These are phyloP conservation scores for Patiria pectinifera DNA, from an alignment of 53 echinoderm and acorn worm species.

Conservation along the genomic window DNA sequence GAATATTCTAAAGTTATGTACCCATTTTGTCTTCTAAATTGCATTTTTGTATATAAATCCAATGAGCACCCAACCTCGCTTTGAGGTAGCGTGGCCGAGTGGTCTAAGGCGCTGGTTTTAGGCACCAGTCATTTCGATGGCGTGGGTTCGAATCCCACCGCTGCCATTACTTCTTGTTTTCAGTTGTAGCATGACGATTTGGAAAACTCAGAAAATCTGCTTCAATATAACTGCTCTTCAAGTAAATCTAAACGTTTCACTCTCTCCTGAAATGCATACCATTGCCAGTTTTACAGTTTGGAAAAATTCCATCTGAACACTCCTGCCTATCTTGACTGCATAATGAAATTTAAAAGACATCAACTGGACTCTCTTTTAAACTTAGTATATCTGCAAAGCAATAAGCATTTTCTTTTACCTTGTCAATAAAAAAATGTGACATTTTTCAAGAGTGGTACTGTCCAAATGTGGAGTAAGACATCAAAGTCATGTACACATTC, in stretches of 20 bases:
- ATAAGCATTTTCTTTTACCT: too few species aligned
- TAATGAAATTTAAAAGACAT: too few species aligned
- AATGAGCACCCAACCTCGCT: slow-evolving; percentile 51
- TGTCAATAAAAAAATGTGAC: too few species aligned
- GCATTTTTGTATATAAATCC: neutral
- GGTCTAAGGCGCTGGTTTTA: slow-evolving; percentile 99
- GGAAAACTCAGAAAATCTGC: neutral
- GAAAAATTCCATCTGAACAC: too few species aligned
- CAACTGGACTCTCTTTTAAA: too few species aligned
- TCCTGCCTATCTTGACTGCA: too few species aligned
- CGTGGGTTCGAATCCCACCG: slow-evolving; percentile 99
- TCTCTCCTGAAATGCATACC: neutral
- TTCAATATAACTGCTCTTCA: neutral
- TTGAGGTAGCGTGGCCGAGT: slow-evolving; percentile 99
- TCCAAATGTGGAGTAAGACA: too few species aligned
- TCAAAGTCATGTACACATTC: too few species aligned
- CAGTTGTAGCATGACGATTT: neutral
- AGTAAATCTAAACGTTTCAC: neutral
- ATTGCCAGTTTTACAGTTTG: neutral
- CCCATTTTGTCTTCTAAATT: neutral
- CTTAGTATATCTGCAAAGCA: too few species aligned
- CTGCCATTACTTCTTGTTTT: slow-evolving; percentile 82
- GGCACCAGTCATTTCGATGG: slow-evolving; percentile 99
- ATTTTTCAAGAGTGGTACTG: too few species aligned
- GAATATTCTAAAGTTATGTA: neutral